phyloP scores from a whole-genome alignment of 2,888 invertebrate genomes.

The Eupithecia exiguata region DNA sequence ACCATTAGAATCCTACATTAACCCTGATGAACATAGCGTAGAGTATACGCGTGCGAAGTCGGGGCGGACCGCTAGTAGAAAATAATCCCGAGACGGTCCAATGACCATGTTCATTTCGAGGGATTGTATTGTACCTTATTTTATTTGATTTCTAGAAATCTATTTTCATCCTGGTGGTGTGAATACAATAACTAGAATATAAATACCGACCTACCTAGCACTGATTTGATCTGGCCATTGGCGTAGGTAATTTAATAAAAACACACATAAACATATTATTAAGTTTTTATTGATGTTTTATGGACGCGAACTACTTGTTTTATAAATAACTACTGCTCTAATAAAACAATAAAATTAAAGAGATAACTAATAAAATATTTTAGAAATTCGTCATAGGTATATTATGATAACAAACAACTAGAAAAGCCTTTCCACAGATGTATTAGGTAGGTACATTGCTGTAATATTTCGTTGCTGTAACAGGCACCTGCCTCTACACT shows the following conservation, averaged over 20 bases:
- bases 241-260: neutral
- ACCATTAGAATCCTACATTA: too few relatives aligned
- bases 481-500: neutral
- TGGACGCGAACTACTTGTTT: conserved; percentile 22
- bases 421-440: neutral
- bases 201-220: neutral
- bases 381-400: neutral
- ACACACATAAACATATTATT: neutral
- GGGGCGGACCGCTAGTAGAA: too few relatives aligned
- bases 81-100: too few relatives aligned
- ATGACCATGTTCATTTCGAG: too few relatives aligned
- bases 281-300: conserved; percentile 15
- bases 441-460: neutral
- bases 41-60: too few relatives aligned
- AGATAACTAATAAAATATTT: neutral
- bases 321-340: conserved; percentile 15
- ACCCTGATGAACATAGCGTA: too few relatives aligned
- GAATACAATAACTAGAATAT: neutral
- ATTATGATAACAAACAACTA: neutral
- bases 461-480: neutral
- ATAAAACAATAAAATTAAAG: conserved; percentile 20
- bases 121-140: neutral
- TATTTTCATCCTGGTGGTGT: neutral
- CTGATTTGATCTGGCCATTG: neutral
- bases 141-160: neutral